These are phyloP conservation scores for Musca vetustissima DNA, from an alignment of 1,140 invertebrate species.

Conservation along the genomic window DNA sequence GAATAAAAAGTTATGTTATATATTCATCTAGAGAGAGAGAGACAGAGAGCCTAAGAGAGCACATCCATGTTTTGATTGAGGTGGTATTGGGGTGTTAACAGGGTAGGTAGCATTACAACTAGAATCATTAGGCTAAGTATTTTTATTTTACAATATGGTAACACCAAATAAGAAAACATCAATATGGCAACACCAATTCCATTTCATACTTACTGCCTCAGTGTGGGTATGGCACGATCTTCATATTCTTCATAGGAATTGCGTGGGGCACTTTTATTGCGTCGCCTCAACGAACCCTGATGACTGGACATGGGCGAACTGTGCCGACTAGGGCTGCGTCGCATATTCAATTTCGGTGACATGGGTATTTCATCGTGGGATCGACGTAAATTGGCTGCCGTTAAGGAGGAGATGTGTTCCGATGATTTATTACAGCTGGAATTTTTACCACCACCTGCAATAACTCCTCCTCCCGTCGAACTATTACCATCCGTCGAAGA, in stretches of 20 bases:
- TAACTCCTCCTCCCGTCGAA: constrained; percentile 28
- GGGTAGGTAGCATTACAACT: background rate
- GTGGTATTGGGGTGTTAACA: no score
- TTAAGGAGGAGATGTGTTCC: constrained; percentile 30
- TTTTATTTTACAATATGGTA: background rate
- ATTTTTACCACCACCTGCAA: background rate
- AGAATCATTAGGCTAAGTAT: constrained; percentile 1
- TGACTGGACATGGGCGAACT: constrained; percentile 57
- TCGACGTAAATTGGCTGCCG: constrained; percentile 35
- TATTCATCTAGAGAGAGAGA: no score
- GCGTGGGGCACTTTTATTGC: constrained; percentile 73
- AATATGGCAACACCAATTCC: background rate
- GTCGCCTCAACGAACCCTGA: constrained; percentile 65
- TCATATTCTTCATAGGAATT: constrained; percentile 86
- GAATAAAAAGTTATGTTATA: no score
- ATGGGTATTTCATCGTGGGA: constrained; percentile 51
- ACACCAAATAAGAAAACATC: constrained; percentile 6
- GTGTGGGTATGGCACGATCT: constrained; percentile 77
- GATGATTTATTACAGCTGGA: background rate
- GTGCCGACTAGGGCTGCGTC: constrained; percentile 43
- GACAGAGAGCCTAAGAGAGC: no score
- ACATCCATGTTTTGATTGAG: no score
- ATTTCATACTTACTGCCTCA: constrained; percentile 69
- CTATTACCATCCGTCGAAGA: constrained; percentile 38
- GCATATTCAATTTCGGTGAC: constrained; percentile 43